phyloP scores from a whole-genome alignment of 2,888 invertebrate genomes.

The Torymus auratus region DNA sequence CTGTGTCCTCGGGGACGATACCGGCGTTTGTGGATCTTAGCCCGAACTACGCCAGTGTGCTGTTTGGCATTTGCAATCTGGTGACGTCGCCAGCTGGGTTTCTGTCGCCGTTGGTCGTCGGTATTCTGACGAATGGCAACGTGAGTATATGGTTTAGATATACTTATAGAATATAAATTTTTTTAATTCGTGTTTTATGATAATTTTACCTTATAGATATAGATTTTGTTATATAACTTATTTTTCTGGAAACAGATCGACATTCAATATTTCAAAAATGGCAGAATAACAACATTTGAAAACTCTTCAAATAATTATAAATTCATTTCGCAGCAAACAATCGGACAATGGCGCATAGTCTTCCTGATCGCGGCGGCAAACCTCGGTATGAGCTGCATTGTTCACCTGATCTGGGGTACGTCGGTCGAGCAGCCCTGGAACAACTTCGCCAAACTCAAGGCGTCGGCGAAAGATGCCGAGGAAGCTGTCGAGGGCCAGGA shows the following conservation, averaged over 20 bases:
- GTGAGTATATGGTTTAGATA: conserved; percentile 76
- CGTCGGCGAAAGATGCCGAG: conserved; percentile 55
- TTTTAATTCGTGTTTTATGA: too few relatives aligned
- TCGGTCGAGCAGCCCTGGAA: conserved; percentile 73
- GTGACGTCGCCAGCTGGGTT: conserved; percentile 80
- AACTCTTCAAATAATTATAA: too few relatives aligned
- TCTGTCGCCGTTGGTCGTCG: conserved; percentile 81
- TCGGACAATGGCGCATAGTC: conserved; percentile 72
- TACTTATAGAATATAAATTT: too few relatives aligned
- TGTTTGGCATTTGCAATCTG: conserved; percentile 81
- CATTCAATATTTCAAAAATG: too few relatives aligned
- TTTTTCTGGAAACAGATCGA: too few relatives aligned
- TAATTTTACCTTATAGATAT: too few relatives aligned
- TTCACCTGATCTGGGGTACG: conserved; percentile 69
- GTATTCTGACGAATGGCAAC: conserved; percentile 81
- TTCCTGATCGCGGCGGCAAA: conserved; percentile 71
- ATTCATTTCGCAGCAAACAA: conserved; percentile 70
- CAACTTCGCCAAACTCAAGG: conserved; percentile 36
- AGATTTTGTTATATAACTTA: too few relatives aligned
- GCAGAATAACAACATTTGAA: too few relatives aligned
- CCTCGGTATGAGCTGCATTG: conserved; percentile 64
- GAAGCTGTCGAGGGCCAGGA: conserved; percentile 56
- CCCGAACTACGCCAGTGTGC: conserved; percentile 81
- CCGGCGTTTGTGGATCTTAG: conserved; percentile 84
- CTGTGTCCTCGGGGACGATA: conserved; percentile 82